Evolutionary conservation across 1,140 invertebrate genomes (phyloP).

Genomic region (Pomacea maculata): DNA sequence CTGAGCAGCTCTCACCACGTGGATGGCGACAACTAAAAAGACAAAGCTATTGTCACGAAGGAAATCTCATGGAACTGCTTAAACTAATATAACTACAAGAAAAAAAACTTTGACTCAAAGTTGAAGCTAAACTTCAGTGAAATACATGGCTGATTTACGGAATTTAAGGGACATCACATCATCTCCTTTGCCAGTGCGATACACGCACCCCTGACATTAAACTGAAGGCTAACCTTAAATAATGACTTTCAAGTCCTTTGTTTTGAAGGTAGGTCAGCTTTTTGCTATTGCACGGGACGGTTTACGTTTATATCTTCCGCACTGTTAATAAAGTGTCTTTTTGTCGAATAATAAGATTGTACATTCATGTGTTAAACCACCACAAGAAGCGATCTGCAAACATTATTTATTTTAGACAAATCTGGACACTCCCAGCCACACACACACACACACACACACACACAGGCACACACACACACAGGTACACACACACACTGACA

Average conservation of each 20-base stretch:
- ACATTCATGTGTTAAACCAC: too few species aligned
- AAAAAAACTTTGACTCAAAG: background rate
- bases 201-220: background rate
- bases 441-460: conserved; percentile 1
- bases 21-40: background rate
- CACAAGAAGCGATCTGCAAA: background rate
- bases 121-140: background rate
- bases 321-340: background rate
- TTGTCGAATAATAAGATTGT: background rate
- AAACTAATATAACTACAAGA: background rate
- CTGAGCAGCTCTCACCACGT: background rate
- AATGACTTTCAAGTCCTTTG: too few species aligned
- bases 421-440: background rate
- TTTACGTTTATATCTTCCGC: background rate
- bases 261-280: too few species aligned
- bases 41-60: background rate
- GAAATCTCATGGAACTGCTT: background rate
- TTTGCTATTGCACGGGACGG: background rate
- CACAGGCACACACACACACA: background rate
- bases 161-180: background rate
- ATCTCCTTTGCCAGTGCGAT: background rate
- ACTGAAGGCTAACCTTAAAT: too few species aligned
- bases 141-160: background rate
- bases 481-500: conserved; percentile 6
- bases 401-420: background rate